Evolutionary conservation across 1,140 invertebrate genomes (phyloP).

Genomic region (Lanistes nyassanus): DNA sequence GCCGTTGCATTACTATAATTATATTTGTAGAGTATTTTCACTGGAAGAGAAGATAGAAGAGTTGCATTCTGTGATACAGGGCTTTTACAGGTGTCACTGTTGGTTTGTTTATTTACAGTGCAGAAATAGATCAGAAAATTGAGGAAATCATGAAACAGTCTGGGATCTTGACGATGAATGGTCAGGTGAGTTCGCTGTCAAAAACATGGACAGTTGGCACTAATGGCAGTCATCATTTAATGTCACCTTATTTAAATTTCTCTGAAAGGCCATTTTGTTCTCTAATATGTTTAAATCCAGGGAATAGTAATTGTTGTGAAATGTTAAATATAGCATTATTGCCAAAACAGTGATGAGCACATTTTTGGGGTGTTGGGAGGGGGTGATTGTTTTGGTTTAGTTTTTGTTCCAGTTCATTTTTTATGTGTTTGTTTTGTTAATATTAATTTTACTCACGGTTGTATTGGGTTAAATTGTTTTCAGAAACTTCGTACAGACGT

Average conservation of each 20-base stretch:
- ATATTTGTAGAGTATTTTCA: not conserved
- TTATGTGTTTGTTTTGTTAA: not conserved
- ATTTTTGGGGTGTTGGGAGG: too few species aligned
- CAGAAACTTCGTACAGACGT: slow-evolving; percentile 85
- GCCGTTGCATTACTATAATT: not conserved
- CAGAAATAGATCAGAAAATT: slow-evolving; percentile 75
- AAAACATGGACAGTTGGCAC: too few species aligned
- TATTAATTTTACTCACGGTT: not conserved
- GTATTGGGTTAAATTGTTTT: slow-evolving; percentile 32
- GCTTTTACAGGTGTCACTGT: slow-evolving; percentile 3
- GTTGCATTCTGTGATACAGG: not conserved
- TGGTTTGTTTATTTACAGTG: slow-evolving; percentile 48
- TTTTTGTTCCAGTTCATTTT: too few species aligned
- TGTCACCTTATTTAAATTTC: too few species aligned
- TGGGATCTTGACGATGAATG: slow-evolving; percentile 85
- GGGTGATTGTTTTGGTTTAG: too few species aligned
- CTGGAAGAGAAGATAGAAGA: not conserved
- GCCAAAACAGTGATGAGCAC: too few species aligned
- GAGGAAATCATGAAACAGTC: slow-evolving; percentile 84
- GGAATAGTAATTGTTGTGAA: too few species aligned
- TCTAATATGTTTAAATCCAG: too few species aligned
- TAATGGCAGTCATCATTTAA: too few species aligned
- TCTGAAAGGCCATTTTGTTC: too few species aligned
- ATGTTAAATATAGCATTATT: not conserved
- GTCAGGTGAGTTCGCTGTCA: slow-evolving; percentile 65